These are phyloP conservation scores for Schizopygopsis pylzovi DNA, from an alignment of 2,797 vertebrate genomes.

Conservation along the genomic window DNA sequence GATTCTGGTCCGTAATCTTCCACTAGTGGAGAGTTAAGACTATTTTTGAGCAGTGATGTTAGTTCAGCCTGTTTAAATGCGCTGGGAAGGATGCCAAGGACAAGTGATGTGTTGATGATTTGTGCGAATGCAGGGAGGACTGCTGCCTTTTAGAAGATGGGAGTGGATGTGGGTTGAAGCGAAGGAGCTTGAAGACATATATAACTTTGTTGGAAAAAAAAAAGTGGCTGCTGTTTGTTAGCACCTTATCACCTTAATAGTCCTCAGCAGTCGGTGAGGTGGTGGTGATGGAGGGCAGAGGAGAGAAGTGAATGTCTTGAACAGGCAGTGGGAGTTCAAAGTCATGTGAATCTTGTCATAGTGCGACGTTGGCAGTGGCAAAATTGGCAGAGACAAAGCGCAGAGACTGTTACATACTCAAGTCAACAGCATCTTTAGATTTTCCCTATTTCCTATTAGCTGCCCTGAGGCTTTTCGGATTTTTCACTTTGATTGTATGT, in stretches of 20 bases:
- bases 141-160: background rate
- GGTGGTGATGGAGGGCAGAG: background rate
- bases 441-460: background rate
- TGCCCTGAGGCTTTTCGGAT: background rate
- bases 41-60: background rate
- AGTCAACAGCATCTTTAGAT: slow-evolving; percentile 2
- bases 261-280: background rate
- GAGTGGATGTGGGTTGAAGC: background rate
- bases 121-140: background rate
- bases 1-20: background rate
- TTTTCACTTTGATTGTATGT: background rate
- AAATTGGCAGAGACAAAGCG: background rate
- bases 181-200: background rate
- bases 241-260: background rate
- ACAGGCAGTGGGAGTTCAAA: slow-evolving; percentile 4
- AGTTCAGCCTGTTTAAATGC: background rate
- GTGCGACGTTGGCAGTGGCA: background rate
- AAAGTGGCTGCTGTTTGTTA: slow-evolving; percentile 15
- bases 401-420: background rate
- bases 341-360: background rate
- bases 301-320: background rate
- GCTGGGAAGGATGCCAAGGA: background rate
- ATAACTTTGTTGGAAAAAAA: background rate
- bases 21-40: background rate
- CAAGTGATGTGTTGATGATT: slow-evolving; percentile 13